Evolutionary conservation across 2,113 vertebrate genomes (phyloP).

Genomic region (Etia nguti): DNA sequence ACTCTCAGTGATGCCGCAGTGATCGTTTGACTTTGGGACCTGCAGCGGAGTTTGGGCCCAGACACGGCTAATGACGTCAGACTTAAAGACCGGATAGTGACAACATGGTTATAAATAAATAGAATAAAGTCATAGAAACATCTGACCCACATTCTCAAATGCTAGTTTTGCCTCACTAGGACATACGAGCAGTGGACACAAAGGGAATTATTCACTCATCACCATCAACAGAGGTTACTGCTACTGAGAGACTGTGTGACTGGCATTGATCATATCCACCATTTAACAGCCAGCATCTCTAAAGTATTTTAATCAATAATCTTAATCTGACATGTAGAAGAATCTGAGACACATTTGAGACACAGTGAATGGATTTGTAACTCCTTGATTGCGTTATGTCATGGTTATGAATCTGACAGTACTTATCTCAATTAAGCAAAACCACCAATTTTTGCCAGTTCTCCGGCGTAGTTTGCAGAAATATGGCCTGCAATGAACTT

Average conservation of each 20-base stretch:
- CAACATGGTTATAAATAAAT: not conserved
- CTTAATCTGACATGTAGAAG: not conserved
- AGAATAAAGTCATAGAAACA: not conserved
- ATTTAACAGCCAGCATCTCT: not conserved
- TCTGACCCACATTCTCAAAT: not conserved
- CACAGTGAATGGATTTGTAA: not conserved
- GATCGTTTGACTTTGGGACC: too few relatives aligned
- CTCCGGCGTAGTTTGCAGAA: not conserved
- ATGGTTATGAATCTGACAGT: not conserved
- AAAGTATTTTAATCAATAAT: not conserved
- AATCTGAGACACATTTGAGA: not conserved
- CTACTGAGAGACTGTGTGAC: not conserved
- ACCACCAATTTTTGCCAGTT: not conserved
- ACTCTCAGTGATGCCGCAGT: too few relatives aligned
- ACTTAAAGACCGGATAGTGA: too few relatives aligned
- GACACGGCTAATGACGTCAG: too few relatives aligned
- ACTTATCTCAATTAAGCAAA: not conserved
- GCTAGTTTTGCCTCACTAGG: not conserved
- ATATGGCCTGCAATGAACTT: not conserved
- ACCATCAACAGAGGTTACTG: not conserved
- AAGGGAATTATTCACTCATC: conserved; percentile 6
- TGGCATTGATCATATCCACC: not conserved
- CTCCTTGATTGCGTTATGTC: not conserved
- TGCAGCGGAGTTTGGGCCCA: too few relatives aligned
- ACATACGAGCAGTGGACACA: not conserved